Conservation (phyloP, 1,140 invertebrate genomes). For the Heliconius nattereri region DNA sequence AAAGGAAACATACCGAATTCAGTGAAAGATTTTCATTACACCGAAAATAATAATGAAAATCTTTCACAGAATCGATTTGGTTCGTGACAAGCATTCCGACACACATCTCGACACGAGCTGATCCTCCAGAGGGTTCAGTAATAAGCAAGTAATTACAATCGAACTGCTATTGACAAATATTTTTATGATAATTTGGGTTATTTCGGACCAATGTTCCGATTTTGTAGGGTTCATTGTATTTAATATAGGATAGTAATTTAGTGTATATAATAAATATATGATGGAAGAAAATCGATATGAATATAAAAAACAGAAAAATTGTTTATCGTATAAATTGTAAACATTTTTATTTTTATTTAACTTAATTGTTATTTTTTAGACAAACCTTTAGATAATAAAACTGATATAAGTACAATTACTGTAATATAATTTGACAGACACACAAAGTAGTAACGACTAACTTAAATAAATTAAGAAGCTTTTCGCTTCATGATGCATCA, state of each 20-base stretch:
- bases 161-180: neutral
- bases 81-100: neutral
- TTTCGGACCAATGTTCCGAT: neutral
- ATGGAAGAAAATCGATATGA: neutral
- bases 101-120: slow-evolving; percentile 1
- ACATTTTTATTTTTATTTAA: neutral
- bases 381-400: no score
- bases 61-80: neutral
- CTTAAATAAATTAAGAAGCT: no score
- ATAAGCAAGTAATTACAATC: slow-evolving; percentile 6
- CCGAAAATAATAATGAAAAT: neutral
- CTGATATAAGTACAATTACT: no score
- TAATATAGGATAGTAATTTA: neutral
- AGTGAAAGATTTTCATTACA: no score
- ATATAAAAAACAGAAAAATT: neutral
- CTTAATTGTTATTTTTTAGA: no score
- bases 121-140: neutral
- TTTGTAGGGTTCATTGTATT: neutral
- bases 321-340: neutral
- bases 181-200: neutral
- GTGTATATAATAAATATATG: neutral
- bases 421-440: no score
- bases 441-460: no score
- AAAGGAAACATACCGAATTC: no score
- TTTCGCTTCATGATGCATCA: no score